Percentiles rank a stretch among this genome's conserved stretches.
Conservation (phyloP, 2,888 invertebrate species). For the Adelognathus sp. region DNA sequence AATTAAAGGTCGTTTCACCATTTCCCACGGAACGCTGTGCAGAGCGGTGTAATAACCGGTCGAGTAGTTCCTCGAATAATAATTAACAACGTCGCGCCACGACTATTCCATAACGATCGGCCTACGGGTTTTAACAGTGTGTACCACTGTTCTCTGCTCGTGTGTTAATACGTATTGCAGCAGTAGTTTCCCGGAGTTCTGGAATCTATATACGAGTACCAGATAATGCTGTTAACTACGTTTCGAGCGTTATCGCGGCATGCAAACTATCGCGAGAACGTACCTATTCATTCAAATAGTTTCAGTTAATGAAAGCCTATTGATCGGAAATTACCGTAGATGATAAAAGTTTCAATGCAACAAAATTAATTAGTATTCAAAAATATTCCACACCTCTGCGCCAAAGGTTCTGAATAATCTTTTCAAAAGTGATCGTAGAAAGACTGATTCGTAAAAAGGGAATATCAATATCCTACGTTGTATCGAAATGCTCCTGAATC, state of each 20-base stretch:
- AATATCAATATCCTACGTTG: too few species aligned
- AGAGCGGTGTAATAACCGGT: slow-evolving; percentile 16
- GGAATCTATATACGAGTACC: not conserved
- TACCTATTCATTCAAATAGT: not conserved
- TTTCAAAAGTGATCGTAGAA: too few species aligned
- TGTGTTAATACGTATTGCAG: not conserved
- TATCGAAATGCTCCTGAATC: too few species aligned
- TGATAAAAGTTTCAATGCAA: not conserved
- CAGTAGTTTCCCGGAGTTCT: not conserved
- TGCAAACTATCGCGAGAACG: not conserved
- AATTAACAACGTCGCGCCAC: slow-evolving; percentile 31
- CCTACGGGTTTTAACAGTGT: slow-evolving; percentile 9
- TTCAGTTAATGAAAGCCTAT: not conserved
- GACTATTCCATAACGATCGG: slow-evolving; percentile 6
- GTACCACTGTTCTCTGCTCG: slow-evolving; percentile 9
- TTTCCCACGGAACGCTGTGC: slow-evolving; percentile 5
- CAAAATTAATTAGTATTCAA: not conserved
- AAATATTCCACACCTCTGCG: not conserved
- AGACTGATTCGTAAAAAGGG: too few species aligned
- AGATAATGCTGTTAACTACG: not conserved
- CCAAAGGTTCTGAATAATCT: too few species aligned
- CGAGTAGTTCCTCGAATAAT: slow-evolving; percentile 27
- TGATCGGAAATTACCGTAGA: not conserved
- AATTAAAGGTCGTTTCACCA: slow-evolving; percentile 20
- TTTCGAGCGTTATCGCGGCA: not conserved